Base-by-base conservation (phyloP, 2,888 invertebrate genomes). In the Cataglyphis livida region DNA sequence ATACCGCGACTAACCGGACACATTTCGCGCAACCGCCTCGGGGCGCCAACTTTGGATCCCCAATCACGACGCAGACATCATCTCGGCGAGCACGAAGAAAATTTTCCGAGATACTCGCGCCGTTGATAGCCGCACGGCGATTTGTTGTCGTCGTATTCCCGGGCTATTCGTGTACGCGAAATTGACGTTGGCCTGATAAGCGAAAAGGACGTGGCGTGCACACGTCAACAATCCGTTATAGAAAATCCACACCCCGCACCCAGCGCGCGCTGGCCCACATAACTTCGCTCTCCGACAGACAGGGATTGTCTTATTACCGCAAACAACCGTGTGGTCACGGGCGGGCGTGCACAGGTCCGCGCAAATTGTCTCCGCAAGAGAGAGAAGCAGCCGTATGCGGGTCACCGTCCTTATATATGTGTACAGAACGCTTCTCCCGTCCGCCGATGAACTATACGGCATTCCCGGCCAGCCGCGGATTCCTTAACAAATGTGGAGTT, bases 261-360 rank as follows among this genome's bases (percentile, higher is more conserved):
- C 74, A 79, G 79, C 79, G 44, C 32, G 44, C 54, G 68, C 70
- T 83, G 83, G 78, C 78, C 76, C 71, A 84, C 87, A 85, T 89
- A 88, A 87, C 84, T 85, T 79, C 79, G 84, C 84, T 73, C 85
- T 51, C 81, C 66, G 82, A 70, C 81, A 83, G 81, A 76, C 85
- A 73, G 74, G 88, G 87, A 90, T 90, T 89, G 85, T 88, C 87
- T 90, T 88, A 89, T 91, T 90, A 89, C 87, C 82, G 87, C 75
- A 65, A 84, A 62, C 61, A 85, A 59, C 65, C 79, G 64, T 25
- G 57, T 59, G 78, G 76, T 70, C 75, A 75, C 75, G 71, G 76
- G 51, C 76, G 65, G 54, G 76, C 76, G 70, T 74, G 51, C 86
- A 88, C 85, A 86, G 88, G 88, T 89, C 87, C 86, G 88, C 87